These are phyloP conservation scores for Psephotus haematonotus DNA, from an alignment of 2,113 vertebrate species.

Conservation along the genomic window DNA sequence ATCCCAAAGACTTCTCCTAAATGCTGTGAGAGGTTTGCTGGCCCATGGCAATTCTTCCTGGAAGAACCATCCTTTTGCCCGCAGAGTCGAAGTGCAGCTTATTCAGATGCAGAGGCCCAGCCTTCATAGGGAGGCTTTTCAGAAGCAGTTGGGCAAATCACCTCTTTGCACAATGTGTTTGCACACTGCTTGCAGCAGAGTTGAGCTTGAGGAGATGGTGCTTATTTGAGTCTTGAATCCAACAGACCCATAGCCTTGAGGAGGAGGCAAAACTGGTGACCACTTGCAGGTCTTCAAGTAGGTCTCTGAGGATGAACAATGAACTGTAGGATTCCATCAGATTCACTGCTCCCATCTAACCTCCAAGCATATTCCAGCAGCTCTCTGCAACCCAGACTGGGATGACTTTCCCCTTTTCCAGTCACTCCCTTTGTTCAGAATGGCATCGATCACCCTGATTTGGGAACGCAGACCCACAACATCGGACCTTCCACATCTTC, in stretches of 20 bases:
- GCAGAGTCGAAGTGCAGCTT: neutral
- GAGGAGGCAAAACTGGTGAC: neutral
- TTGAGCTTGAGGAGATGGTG: neutral
- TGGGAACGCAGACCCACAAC: neutral
- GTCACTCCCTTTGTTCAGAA: neutral
- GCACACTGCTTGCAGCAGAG: neutral
- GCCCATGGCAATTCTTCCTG: accelerated
- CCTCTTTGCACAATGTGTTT: neutral
- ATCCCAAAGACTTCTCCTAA: neutral
- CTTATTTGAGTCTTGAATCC: neutral
- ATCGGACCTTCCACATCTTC: neutral
- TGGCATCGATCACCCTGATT: neutral
- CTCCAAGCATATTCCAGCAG: neutral
- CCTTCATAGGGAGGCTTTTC: too few relatives aligned
- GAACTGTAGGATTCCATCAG: neutral
- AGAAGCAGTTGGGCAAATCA: neutral
- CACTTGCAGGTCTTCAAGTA: neutral
- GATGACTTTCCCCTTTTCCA: neutral
- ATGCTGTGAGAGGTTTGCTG: neutral
- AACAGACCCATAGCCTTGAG: neutral
- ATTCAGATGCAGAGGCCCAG: neutral
- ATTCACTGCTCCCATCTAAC: neutral
- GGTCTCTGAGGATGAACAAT: neutral
- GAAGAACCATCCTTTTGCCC: neutral
- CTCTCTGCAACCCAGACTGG: neutral